Percentiles rank a stretch among this genome's conserved stretches.
Evolutionary conservation across 2,888 invertebrate genomes (phyloP).

Genomic region (Cabera pusaria): DNA sequence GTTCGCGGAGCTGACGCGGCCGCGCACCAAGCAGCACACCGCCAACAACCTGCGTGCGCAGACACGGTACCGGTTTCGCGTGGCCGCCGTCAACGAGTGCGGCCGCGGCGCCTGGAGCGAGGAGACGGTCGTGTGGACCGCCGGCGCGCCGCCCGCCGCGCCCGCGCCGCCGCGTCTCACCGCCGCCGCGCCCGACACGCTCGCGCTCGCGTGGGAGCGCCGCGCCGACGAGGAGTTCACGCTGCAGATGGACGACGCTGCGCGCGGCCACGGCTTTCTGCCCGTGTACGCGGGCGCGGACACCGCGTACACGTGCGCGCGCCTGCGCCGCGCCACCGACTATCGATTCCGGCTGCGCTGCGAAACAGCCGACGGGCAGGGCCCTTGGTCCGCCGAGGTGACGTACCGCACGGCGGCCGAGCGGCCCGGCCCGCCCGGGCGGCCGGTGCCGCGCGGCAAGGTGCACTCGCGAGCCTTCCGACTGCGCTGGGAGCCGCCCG

Average conservation of each 20-base stretch:
- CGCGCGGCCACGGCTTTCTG: conserved; percentile 89
- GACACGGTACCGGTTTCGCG: conserved; percentile 91
- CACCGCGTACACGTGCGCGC: conserved; percentile 85
- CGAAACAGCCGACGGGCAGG: conserved; percentile 92
- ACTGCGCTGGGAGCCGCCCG: conserved; percentile 92
- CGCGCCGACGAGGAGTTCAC: conserved; percentile 91
- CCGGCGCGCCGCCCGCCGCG: conserved; percentile 90
- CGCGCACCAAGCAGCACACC: conserved; percentile 89
- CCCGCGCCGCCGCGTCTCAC: conserved; percentile 90
- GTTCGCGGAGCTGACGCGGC: conserved; percentile 88
- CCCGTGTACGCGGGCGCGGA: conserved; percentile 92
- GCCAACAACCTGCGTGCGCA: conserved; percentile 90
- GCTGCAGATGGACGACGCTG: conserved; percentile 90
- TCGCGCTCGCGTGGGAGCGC: conserved; percentile 90
- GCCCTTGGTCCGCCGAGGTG: conserved; percentile 92
- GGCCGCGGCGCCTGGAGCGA: conserved; percentile 90
- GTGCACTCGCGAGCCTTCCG: conserved; percentile 91
- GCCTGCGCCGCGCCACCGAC: conserved; percentile 88
- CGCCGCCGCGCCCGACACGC: conserved; percentile 84
- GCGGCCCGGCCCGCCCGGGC: conserved; percentile 89
- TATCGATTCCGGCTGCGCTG: conserved; percentile 93
- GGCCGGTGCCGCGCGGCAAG: conserved; percentile 91
- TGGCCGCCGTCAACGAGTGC: conserved; percentile 92
- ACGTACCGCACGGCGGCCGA: conserved; percentile 91
- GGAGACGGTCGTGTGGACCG: conserved; percentile 87